phyloP scores from a whole-genome alignment of 1,140 invertebrate species.

The Colletes gigas region DNA sequence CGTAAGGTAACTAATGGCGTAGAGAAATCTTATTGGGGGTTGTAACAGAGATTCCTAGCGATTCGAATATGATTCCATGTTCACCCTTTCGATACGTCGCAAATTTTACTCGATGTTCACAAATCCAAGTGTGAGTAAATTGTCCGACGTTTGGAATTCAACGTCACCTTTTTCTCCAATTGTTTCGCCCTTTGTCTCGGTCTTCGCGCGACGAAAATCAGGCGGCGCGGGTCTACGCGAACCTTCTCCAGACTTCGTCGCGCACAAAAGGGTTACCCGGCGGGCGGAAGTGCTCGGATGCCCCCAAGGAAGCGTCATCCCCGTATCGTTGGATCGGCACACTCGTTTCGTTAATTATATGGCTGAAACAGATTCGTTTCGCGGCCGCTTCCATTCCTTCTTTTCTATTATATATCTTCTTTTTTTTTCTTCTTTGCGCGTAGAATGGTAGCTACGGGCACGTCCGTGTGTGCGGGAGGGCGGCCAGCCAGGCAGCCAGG shows the following conservation, averaged over 20 bases:
- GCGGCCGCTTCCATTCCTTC: background rate
- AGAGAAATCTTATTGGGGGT: no score
- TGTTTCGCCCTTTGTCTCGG: no score
- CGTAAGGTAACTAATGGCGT: no score
- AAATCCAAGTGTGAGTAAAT: no score
- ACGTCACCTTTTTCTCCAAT: background rate
- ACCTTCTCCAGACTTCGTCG: no score
- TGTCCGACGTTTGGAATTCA: no score
- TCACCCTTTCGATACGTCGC: no score
- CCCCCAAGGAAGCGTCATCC: conserved; percentile 4
- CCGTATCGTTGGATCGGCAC: conserved; percentile 3
- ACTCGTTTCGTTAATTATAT: conserved; percentile 31
- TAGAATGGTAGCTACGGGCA: conserved; percentile 19
- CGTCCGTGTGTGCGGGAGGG: background rate
- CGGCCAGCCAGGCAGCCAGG: conserved; percentile 5
- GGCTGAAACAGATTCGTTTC: conserved; percentile 13
- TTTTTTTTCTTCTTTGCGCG: conserved; percentile 3
- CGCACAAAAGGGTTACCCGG: background rate
- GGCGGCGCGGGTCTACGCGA: no score
- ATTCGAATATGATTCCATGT: no score
- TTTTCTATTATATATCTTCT: background rate
- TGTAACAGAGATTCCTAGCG: no score
- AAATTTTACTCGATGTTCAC: no score
- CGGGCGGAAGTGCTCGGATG: background rate
- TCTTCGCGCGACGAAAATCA: no score